Base-by-base conservation (phyloP, 2,113 vertebrate species). In the Ochotona curzoniae region DNA sequence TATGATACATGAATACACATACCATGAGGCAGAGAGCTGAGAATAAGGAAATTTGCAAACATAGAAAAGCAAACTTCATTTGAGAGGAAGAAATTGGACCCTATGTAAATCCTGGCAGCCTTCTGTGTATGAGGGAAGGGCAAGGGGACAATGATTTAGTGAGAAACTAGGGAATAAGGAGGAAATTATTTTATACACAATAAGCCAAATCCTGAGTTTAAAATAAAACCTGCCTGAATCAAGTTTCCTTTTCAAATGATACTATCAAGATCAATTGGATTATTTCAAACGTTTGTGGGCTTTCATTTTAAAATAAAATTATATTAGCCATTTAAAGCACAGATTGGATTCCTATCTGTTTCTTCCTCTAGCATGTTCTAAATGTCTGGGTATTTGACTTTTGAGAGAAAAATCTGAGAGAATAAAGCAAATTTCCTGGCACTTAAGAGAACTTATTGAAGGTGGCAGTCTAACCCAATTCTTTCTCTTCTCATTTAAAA, bases 241-340 rank as follows among this genome's bases (percentile, higher is more conserved):
- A n/a, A 63, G 6, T 47, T 86, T 64, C 66, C 60, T 83, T 86
- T 35, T 28, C 5, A 28, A 86, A 81, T 63, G 54, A 60, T 75
- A 47, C 63, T 92, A 90, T 89, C 75, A 73, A 74, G 69, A 61
- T 10, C 74, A 83, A 92, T n/a, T 85, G 78, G 32, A 76, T 90
- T 92, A 66, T 85, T 92, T 85, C 54, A 69, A 92, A 74, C 38
- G 63, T 87, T 83, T 83, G 89, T 76, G 76, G 30, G 35, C 30
- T 92, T 95, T 90, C 12, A 8, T 81, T 92, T 95, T 61, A 28
- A 88, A 93, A 82, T 64, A 70, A 73, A 57, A 44, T 82, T 67
- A 67, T 73, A 8, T 26, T 71, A 25, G 30, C n/a, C 54, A 32
- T 28, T 87, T 20, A 17, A 38, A 74, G 79, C 32, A 71, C 76